Evolutionary conservation across 2,797 vertebrate species (phyloP), one percentile per base, ranked within the genome.

Genomic region (Saguinus oedipus): DNA sequence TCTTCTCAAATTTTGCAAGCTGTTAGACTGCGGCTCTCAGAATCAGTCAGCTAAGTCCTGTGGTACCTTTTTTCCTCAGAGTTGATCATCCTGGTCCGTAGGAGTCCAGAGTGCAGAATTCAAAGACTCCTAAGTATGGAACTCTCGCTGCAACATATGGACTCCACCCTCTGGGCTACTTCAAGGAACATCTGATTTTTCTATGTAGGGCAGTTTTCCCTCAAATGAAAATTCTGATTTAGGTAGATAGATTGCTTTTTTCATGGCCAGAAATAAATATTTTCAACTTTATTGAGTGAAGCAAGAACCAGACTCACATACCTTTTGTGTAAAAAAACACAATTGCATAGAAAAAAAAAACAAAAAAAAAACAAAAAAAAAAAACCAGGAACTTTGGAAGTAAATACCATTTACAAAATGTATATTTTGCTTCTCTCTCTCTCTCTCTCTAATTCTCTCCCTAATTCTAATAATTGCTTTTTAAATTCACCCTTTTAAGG

Each of bases 161-260:
- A 88, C 61, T 57, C 39, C 5, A 59, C 44, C 24, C 68, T 82
- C 48, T 55, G 57, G 79, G 50, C 79, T 88, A 46, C 93, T 91
- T 86, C 53, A 61, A 39, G 55, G 42, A 92, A 75, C 24, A 1
- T 82, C 70, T 17, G 42, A 59, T 42, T 94, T 84, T 83, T 76
- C 72, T 95, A 22, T 13, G 26, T 50, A 53, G 30, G 57, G 75
- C 59, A 88, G 53, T 72, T 91, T 88, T 72, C 81, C 46, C 86
- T 92, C 92, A 95, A 85, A 91, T 84, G 75, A 76, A 80, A 50
- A 17, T 93, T 94, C 80, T 82, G 84, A 78, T 76, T 95, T 80
- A 61, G 57, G 79, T 61, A 93, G 70, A 88, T 88, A 68, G 68
- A 85, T 33, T 36, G n/a, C 72, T 83, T 93, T 83, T 92, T 55